Evolutionary conservation across 2,797 vertebrate genomes (phyloP).

Genomic region (Falco berigora): DNA sequence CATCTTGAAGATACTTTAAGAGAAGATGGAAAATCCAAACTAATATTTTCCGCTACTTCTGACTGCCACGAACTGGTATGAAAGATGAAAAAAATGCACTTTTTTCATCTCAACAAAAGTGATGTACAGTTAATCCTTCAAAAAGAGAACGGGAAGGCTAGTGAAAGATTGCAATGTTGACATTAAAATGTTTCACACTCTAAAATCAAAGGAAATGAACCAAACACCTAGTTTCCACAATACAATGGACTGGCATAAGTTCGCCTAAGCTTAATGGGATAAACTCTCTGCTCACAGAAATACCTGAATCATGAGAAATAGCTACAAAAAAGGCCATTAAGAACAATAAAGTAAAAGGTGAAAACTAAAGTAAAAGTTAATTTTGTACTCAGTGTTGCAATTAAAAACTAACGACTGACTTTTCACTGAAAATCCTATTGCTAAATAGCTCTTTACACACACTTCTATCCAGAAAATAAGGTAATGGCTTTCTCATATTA

Average conservation of each 20-base stretch:
- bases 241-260: neutral
- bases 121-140: neutral
- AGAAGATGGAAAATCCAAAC: constrained; percentile 44
- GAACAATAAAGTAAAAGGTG: neutral
- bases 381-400: neutral
- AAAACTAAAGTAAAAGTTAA: neutral
- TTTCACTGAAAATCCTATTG: neutral
- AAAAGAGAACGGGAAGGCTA: neutral
- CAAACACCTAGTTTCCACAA: neutral
- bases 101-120: neutral
- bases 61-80: constrained; percentile 13
- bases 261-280: neutral
- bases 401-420: neutral
- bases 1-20: constrained; percentile 23
- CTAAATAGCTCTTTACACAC: neutral
- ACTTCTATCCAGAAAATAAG: neutral
- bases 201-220: constrained; percentile 6
- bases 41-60: constrained; percentile 22
- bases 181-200: neutral
- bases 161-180: neutral
- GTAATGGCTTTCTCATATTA: neutral
- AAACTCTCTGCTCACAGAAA: neutral
- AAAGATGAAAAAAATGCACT: neutral
- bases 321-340: neutral
- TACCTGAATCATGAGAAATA: neutral